Evolutionary conservation across 2,888 invertebrate genomes (phyloP).

Genomic region (Corythucha ciliata): DNA sequence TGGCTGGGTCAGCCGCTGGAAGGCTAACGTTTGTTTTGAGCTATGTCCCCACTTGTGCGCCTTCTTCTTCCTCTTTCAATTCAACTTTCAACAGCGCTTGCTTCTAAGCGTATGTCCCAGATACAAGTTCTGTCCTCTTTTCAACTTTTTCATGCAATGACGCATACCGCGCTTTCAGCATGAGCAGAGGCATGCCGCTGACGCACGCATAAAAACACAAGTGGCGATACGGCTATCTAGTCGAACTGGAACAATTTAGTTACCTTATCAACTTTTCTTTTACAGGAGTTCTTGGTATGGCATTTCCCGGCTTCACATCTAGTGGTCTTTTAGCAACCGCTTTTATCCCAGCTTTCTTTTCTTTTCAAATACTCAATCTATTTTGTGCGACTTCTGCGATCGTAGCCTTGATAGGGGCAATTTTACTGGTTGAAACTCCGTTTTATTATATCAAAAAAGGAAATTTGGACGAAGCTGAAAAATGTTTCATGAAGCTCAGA

Average conservation of each 20-base stretch:
- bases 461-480: conserved; percentile 54
- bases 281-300: conserved; percentile 61
- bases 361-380: conserved; percentile 60
- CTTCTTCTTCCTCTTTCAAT: no score
- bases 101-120: no score
- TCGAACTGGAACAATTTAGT: background rate
- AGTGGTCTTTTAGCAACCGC: conserved; percentile 71
- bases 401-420: conserved; percentile 53
- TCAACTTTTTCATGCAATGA: no score
- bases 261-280: conserved; percentile 10
- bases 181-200: no score
- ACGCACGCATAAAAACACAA: no score
- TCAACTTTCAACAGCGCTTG: no score
- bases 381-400: conserved; percentile 57
- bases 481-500: conserved; percentile 62
- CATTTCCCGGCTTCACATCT: conserved; percentile 67
- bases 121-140: no score
- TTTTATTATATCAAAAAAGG: conserved; percentile 50
- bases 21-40: no score
- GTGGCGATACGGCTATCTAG: no score
- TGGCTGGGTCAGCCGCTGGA: no score
- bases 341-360: conserved; percentile 57
- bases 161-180: no score
- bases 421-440: conserved; percentile 83
- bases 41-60: no score